These are phyloP conservation scores for Drosophila paramelanica DNA, from an alignment of 2,888 invertebrate species.

Conservation along the genomic window DNA sequence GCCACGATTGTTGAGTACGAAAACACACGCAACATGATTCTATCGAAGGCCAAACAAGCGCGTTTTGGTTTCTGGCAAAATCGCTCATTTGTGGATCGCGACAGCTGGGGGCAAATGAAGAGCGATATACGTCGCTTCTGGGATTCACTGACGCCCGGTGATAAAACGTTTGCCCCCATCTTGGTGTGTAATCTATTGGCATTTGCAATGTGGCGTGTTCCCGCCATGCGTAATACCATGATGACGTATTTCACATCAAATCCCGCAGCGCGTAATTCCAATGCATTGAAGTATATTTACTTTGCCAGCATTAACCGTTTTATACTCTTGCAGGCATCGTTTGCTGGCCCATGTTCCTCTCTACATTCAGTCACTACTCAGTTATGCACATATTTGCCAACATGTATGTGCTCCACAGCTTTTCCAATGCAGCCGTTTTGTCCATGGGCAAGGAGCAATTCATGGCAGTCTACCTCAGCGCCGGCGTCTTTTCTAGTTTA, in stretches of 20 bases:
- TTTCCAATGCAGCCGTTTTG: constrained; percentile 87
- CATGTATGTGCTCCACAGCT: constrained; percentile 98
- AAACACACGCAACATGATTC: constrained; percentile 83
- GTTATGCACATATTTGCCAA: constrained; percentile 94
- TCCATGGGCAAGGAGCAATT: constrained; percentile 96
- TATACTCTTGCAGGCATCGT: constrained; percentile 87
- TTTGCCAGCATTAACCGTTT: not conserved
- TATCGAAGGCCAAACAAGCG: constrained; percentile 85
- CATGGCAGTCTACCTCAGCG: constrained; percentile 94
- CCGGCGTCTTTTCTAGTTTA: constrained; percentile 94
- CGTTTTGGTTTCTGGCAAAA: constrained; percentile 75
- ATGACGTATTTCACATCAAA: constrained; percentile 93
- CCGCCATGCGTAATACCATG: constrained; percentile 90
- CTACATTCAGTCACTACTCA: constrained; percentile 97
- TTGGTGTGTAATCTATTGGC: constrained; percentile 91
- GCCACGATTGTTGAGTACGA: constrained; percentile 97
- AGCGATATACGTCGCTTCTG: constrained; percentile 86
- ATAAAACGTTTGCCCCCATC: constrained; percentile 92
- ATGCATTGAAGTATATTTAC: not conserved
- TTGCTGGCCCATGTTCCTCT: constrained; percentile 95
- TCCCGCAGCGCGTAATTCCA: constrained; percentile 90
- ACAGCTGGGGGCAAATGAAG: constrained; percentile 70
- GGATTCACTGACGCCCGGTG: constrained; percentile 89
- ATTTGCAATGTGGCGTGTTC: constrained; percentile 93
- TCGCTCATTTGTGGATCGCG: constrained; percentile 47